These are phyloP conservation scores for Megaustenia siamemsis DNA, from an alignment of 2,888 invertebrate species.

Conservation along the genomic window DNA sequence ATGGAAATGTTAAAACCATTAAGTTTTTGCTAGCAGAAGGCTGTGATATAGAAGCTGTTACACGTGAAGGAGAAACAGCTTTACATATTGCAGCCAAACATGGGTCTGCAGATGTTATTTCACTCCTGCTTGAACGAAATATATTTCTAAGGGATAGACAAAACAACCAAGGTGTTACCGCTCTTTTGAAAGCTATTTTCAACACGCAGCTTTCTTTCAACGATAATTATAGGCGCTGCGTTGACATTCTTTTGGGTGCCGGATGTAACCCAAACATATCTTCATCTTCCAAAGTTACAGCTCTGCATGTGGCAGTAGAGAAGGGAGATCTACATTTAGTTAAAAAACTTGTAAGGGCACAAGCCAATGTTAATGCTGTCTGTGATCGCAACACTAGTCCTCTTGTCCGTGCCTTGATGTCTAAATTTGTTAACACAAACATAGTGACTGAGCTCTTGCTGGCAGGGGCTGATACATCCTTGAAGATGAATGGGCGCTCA, in stretches of 20 bases:
- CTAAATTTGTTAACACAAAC: constrained; percentile 61
- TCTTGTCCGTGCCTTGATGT: constrained; percentile 64
- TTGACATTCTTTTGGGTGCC: constrained; percentile 63
- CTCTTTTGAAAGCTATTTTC: constrained; percentile 68
- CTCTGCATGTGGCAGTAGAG: constrained; percentile 73
- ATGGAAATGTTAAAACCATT: constrained; percentile 60
- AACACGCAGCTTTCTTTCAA: constrained; percentile 65
- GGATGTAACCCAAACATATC: constrained; percentile 69
- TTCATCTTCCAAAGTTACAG: constrained; percentile 67
- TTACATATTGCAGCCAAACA: constrained; percentile 70
- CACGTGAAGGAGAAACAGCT: constrained; percentile 67
- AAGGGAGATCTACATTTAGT: constrained; percentile 67
- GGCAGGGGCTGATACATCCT: constrained; percentile 69
- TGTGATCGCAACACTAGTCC: constrained; percentile 64
- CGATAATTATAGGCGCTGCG: constrained; percentile 63
- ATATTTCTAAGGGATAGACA: constrained; percentile 62
- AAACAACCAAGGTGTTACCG: constrained; percentile 70
- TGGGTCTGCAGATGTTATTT: constrained; percentile 65
- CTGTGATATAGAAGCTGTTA: constrained; percentile 62
- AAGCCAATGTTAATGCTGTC: constrained; percentile 69
- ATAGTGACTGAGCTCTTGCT: constrained; percentile 68
- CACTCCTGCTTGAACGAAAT: constrained; percentile 62
- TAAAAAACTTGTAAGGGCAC: constrained; percentile 64
- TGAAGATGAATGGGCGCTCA: constrained; percentile 66
- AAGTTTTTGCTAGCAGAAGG: constrained; percentile 64